Evolutionary conservation across 2,888 invertebrate genomes (phyloP).

Genomic region (Tinea pellionella): DNA sequence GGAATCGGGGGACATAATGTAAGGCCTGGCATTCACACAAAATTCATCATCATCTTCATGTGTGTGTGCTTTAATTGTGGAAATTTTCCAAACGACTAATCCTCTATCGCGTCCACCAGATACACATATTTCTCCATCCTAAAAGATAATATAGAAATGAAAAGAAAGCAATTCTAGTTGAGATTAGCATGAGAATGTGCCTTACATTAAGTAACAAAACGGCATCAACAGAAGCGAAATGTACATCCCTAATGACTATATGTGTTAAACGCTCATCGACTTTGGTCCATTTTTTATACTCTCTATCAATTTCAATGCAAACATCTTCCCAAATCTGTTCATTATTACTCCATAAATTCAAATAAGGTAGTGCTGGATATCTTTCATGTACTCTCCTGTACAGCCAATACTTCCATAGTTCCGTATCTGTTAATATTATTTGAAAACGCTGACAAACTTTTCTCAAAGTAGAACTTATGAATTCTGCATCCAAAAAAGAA

Average conservation of each 20-base stretch:
- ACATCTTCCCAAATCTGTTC: conserved; percentile 66
- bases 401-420: conserved; percentile 67
- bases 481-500: conserved; percentile 67
- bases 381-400: conserved; percentile 26
- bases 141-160: conserved; percentile 18
- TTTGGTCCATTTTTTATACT: conserved; percentile 66
- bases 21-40: conserved; percentile 36
- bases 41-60: conserved; percentile 23
- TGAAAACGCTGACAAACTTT: conserved; percentile 68
- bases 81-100: conserved; percentile 63
- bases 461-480: conserved; percentile 61
- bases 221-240: conserved; percentile 71
- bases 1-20: conserved; percentile 48
- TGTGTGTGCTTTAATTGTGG: conserved; percentile 28
- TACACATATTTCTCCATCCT: conserved; percentile 62
- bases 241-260: conserved; percentile 60
- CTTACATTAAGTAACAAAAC: conserved; percentile 68
- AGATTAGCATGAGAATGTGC: no score
- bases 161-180: no score
- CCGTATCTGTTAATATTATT: conserved; percentile 65
- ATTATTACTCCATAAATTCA: conserved; percentile 43
- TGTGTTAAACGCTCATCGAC: conserved; percentile 51
- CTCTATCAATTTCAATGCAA: conserved; percentile 71
- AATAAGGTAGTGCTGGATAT: conserved; percentile 49
- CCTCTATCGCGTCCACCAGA: conserved; percentile 72